phyloP scores from a whole-genome alignment of 2,888 invertebrate genomes.

The Scrobipalpa costella region DNA sequence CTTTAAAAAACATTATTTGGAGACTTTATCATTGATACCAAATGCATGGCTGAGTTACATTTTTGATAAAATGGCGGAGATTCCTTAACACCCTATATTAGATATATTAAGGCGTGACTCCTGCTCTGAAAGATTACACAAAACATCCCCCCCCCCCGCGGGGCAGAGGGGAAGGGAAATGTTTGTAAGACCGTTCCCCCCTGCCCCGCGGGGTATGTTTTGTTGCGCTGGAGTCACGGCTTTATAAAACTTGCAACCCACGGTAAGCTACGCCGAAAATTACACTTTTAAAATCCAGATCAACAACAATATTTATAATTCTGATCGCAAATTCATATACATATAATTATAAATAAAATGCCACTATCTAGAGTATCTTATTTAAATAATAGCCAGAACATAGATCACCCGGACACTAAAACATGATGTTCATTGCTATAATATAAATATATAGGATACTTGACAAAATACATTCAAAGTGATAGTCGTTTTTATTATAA shows the following conservation, averaged over 20 bases:
- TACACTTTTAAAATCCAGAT: not conserved
- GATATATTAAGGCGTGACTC: not conserved
- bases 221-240: too few species aligned
- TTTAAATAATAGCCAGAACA: not conserved
- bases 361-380: not conserved
- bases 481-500: not conserved
- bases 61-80: not conserved
- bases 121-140: too few species aligned
- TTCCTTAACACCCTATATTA: not conserved
- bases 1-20: too few species aligned
- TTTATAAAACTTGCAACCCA: not conserved
- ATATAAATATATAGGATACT: not conserved
- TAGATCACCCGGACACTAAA: conserved; percentile 3
- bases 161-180: too few species aligned
- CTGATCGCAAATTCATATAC: not conserved
- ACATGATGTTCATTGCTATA: not conserved
- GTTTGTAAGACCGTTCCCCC: too few species aligned
- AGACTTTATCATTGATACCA: too few species aligned
- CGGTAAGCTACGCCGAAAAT: not conserved
- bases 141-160: too few species aligned
- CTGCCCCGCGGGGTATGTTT: too few species aligned
- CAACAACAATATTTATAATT: not conserved
- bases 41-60: too few species aligned
- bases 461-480: not conserved
- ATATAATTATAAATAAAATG: not conserved